These are phyloP conservation scores for Drosophila sordidula DNA, from an alignment of 2,888 invertebrate genomes.

Conservation along the genomic window DNA sequence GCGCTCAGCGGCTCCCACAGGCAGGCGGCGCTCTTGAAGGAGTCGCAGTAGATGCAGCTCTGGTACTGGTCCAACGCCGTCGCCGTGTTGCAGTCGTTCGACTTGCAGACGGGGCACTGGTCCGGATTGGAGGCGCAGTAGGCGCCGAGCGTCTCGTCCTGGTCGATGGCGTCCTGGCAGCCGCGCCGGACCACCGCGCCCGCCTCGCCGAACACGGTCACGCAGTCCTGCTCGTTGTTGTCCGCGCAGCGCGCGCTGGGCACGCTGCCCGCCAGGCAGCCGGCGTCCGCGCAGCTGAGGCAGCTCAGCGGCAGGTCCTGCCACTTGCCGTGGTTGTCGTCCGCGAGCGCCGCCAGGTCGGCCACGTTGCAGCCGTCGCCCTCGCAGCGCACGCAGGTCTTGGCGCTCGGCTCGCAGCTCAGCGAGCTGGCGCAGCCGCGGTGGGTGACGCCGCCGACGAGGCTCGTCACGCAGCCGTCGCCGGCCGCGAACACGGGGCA, in stretches of 20 bases:
- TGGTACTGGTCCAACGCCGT: conserved; percentile 52
- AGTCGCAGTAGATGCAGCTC: conserved; percentile 81
- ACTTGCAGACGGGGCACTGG: conserved; percentile 80
- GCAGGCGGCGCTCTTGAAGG: conserved; percentile 67
- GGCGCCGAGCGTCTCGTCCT: conserved; percentile 23
- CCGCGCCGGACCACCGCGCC: conserved; percentile 75
- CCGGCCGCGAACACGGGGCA: conserved; percentile 66
- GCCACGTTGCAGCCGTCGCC: conserved; percentile 75
- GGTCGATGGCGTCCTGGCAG: conserved; percentile 72
- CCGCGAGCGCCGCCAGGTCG: conserved; percentile 62
- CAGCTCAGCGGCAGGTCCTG: conserved; percentile 83
- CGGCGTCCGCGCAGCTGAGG: conserved; percentile 62
- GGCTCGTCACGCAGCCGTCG: conserved; percentile 79
- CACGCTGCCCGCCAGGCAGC: conserved; percentile 46
- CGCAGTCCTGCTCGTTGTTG: conserved; percentile 82
- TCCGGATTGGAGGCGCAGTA: conserved; percentile 63
- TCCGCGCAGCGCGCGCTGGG: conserved; percentile 54
- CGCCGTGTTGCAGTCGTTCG: conserved; percentile 82
- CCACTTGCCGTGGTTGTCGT: conserved; percentile 83
- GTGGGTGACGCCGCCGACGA: conserved; percentile 66
- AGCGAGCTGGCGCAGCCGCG: conserved; percentile 75
- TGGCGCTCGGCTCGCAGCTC: conserved; percentile 67
- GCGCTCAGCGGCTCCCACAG: conserved; percentile 59
- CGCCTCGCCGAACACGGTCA: conserved; percentile 70
- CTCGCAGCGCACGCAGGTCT: conserved; percentile 66